These are phyloP conservation scores for Peromyscus nudipes DNA, from an alignment of 2,797 vertebrate genomes.

Conservation along the genomic window DNA sequence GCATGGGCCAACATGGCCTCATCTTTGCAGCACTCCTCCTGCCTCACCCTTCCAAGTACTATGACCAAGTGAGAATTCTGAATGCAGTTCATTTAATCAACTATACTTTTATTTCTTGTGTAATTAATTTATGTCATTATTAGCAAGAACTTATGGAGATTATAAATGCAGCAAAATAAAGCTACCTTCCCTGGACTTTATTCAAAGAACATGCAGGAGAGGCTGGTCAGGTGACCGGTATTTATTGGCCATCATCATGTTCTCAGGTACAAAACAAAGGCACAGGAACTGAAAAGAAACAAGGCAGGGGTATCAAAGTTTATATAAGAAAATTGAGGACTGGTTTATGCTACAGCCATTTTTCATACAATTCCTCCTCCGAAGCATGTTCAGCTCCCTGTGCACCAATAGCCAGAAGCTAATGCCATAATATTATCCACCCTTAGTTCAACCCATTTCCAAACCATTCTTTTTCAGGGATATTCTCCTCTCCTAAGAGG, in stretches of 20 bases:
- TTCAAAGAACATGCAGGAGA: neutral
- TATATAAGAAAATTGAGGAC: neutral
- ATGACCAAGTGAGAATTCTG: neutral
- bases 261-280: slow-evolving; percentile 40
- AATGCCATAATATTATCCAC: neutral
- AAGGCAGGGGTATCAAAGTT: neutral
- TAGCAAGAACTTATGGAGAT: slow-evolving; percentile 67
- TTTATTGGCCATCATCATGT: neutral
- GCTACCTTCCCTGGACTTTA: slow-evolving; percentile 76
- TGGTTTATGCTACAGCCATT: neutral
- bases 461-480: neutral
- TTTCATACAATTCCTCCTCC: neutral
- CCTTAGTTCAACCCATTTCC: neutral
- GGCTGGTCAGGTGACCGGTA: neutral
- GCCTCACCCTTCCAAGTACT: neutral
- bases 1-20: neutral
- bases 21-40: neutral
- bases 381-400: neutral
- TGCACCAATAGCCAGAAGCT: neutral
- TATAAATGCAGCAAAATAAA: slow-evolving; percentile 70
- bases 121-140: slow-evolving; percentile 73
- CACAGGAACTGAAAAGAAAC: neutral
- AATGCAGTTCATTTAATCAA: slow-evolving; percentile 58
- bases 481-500: neutral
- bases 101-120: slow-evolving; percentile 47